Base-by-base conservation (phyloP, 2,113 vertebrate genomes). In the Cyphomyrus discorhynchus region DNA sequence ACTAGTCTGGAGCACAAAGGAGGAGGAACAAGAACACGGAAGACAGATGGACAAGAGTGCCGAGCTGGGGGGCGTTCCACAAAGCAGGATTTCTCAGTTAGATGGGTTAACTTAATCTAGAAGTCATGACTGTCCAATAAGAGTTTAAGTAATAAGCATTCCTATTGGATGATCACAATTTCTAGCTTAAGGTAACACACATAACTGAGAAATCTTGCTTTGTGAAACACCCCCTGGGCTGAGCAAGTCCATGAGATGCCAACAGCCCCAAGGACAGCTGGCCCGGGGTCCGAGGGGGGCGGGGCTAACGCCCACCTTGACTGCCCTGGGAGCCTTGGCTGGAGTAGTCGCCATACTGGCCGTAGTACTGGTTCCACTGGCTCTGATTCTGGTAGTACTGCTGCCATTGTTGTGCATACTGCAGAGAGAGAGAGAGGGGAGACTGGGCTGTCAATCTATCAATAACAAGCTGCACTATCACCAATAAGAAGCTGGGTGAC, bases 331-430 rank as follows among this genome's bases (percentile, higher is more conserved):
- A 93, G 90, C 92, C 56, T 62, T 95, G 92, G 88, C 96, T 96
- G 87, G 95, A 93, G 56, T 98, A 98, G 94, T 96, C 95, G 52
- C 96, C 95, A 15, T 98, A 97, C 95, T 96, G 97, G 93, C 97
- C 96, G 91, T 98, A 98, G 95, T 98, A 98, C 9, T 97, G 97
- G 56, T 97, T 97, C 97, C 97, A 98, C 95, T 97, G 97, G 94
- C 95, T 96, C 96, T 97, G 97, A 95, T 97, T 97, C 95, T 98
- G 97, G 94, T 98, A 98, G 96, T 98, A 98, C 95, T 97, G 97
- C 96, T 96, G 97, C 96, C 97, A 98, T 93, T 97, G 97, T 95
- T 97, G 97, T 89, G 97, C 97, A 2, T 97, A 98, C 97, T 98
- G 93, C 0, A 90, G 46, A 52, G 53, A 56, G 1, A 56, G 1